Evolutionary conservation across 1,140 invertebrate genomes (phyloP).

Genomic region (Teleogryllus occipitalis): DNA sequence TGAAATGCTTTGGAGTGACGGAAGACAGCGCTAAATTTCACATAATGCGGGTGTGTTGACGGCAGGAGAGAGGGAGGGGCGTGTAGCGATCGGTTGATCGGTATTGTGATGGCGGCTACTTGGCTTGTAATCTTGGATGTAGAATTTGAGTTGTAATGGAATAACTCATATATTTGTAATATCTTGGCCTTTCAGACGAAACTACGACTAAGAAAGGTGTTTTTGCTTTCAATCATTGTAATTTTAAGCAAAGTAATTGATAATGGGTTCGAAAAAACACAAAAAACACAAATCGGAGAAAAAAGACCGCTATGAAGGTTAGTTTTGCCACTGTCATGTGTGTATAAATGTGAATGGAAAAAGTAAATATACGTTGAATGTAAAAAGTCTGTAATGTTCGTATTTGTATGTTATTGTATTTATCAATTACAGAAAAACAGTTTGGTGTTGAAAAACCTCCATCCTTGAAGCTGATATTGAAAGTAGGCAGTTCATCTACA

Average conservation of each 20-base stretch:
- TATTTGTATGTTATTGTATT: not conserved
- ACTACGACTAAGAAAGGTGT: no score
- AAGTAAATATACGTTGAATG: not conserved
- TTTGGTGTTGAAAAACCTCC: conserved; percentile 44
- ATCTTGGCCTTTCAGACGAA: no score
- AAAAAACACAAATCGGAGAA: conserved; percentile 22
- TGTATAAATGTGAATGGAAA: not conserved
- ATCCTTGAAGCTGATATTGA: conserved; percentile 66
- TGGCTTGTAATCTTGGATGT: no score
- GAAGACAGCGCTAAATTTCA: no score
- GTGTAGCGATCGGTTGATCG: no score
- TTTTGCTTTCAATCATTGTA: no score
- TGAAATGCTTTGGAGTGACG: no score
- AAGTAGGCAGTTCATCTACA: conserved; percentile 60
- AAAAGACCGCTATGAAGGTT: conserved; percentile 22
- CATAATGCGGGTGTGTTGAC: no score
- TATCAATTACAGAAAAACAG: conserved; percentile 21
- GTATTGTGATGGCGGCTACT: no score
- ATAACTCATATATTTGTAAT: no score
- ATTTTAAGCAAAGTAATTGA: not conserved
- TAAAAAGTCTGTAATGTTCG: not conserved
- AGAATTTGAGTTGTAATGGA: no score
- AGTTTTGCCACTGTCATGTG: not conserved
- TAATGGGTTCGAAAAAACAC: conserved; percentile 21
- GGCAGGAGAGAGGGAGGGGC: no score